Base-by-base conservation (phyloP, 2,113 vertebrate species). In the Trogon melanurus region DNA sequence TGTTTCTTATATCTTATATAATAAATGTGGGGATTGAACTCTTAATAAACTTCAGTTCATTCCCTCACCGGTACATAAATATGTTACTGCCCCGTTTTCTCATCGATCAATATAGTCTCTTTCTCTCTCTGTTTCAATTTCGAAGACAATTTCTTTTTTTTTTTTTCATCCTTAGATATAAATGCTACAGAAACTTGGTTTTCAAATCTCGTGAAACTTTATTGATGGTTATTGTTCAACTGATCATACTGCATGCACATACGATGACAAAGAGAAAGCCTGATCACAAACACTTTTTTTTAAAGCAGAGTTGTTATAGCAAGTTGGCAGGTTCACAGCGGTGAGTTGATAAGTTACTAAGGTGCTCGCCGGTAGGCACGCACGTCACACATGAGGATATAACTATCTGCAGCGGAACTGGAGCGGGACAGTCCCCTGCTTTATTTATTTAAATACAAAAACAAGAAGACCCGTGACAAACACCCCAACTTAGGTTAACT, bases 221-320 rank as follows among this genome's bases (percentile, higher is more conserved):
- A 99, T 99, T 99, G 98, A 99, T 99, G 99, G 98, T 99, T 99
- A 98, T 98, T 98, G 98, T 98, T 99, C 98, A 98, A 99, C 98
- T 98, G 98, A 98, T 99, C 98, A 99, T 99, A 99, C 97, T 98
- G 98, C 99, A 99, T 99, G 99, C 99, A 99, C 98, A 98, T 98
- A 99, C 98, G 98, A 99, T 99, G 99, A 99, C 98, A 98, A 98
- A 98, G 98, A 98, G 98, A 98, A 99, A 98, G 98, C 98, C 98
- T 98, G 98, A 98, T 98, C 98, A 99, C 99, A 99, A 98, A 99
- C 98, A 99, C 98, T 98, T 98, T 88, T 41, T 98, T 97, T 99
- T 98, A 98, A 99, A 99, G 99, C 99, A 98, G 98, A 99, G 98
- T 98, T 98, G 98, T 98, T 98, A 99, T 98, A 99, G 99, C 98